Conservation (phyloP, 1,140 invertebrate genomes). For the Bombus waltoni region DNA sequence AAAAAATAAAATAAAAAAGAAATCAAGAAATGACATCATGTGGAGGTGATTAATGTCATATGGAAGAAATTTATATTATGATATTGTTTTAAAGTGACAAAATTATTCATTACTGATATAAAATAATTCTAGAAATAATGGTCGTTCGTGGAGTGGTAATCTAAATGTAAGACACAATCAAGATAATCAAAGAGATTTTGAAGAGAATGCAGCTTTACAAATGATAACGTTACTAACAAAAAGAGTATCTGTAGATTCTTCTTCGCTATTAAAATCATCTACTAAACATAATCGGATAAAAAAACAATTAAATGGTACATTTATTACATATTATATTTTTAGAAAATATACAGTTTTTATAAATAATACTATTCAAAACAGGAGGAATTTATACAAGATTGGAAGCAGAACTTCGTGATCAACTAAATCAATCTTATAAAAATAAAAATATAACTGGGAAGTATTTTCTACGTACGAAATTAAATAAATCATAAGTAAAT, state of each 20-base stretch:
- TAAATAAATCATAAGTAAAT: constrained; percentile 42
- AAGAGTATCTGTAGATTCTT: constrained; percentile 76
- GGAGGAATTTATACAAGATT: constrained; percentile 88
- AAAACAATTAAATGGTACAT: constrained; percentile 75
- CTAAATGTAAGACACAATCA: constrained; percentile 91
- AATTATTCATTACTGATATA: background rate
- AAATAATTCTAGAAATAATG: constrained; percentile 66
- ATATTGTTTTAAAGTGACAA: background rate
- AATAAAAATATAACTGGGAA: constrained; percentile 70
- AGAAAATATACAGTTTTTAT: constrained; percentile 18
- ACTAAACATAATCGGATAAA: constrained; percentile 69
- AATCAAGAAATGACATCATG: constrained; percentile 52
- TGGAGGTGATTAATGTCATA: constrained; percentile 47
- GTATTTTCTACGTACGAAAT: constrained; percentile 53
- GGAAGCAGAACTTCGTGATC: constrained; percentile 89
- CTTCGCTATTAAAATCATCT: constrained; percentile 62
- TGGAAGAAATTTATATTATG: constrained; percentile 19
- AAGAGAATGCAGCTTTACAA: constrained; percentile 88
- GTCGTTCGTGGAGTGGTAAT: constrained; percentile 87
- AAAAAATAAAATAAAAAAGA: constrained; percentile 59
- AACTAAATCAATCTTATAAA: constrained; percentile 72
- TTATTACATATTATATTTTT: constrained; percentile 35
- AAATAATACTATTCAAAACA: constrained; percentile 65
- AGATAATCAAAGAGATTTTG: constrained; percentile 91
- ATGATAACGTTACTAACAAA: constrained; percentile 86